A percentile compares a stretch with the other conserved stretches of the same genome.
phyloP scores from a whole-genome alignment of 2,113 vertebrate species.

The Callipepla squamata region DNA sequence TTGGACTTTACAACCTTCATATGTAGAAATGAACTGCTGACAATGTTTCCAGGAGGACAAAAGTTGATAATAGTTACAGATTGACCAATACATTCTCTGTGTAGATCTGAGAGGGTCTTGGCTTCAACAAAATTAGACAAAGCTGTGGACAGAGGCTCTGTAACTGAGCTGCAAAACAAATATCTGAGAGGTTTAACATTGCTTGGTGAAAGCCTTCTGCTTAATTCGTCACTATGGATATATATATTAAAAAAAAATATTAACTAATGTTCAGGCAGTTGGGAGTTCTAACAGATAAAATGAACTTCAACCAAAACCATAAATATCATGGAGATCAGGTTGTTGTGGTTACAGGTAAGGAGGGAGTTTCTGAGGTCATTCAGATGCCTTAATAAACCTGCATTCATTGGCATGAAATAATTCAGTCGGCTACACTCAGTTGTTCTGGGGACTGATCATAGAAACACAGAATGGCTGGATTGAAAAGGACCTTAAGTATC shows the following conservation, averaged over 20 bases:
- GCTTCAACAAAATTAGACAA: background rate
- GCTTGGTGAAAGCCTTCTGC: background rate
- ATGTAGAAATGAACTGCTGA: background rate
- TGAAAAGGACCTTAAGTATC: no score
- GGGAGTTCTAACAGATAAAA: background rate
- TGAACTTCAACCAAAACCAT: background rate
- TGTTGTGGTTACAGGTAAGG: background rate
- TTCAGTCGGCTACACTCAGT: background rate
- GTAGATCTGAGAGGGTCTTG: background rate
- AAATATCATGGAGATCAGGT: background rate
- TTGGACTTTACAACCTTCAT: background rate
- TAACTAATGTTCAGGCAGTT: background rate
- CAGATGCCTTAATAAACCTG: background rate
- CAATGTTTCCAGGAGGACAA: background rate
- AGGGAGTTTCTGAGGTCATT: background rate
- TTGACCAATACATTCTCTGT: background rate
- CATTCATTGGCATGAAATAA: background rate
- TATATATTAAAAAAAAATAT: background rate
- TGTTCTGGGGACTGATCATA: background rate
- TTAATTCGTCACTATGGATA: background rate
- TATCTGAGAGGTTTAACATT: background rate
- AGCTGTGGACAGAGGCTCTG: background rate
- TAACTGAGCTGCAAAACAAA: background rate
- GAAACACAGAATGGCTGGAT: no score
- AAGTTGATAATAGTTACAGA: background rate